These are phyloP conservation scores for Schmidtea mediterranea DNA, from an alignment of 1,140 invertebrate species.

Conservation along the genomic window DNA sequence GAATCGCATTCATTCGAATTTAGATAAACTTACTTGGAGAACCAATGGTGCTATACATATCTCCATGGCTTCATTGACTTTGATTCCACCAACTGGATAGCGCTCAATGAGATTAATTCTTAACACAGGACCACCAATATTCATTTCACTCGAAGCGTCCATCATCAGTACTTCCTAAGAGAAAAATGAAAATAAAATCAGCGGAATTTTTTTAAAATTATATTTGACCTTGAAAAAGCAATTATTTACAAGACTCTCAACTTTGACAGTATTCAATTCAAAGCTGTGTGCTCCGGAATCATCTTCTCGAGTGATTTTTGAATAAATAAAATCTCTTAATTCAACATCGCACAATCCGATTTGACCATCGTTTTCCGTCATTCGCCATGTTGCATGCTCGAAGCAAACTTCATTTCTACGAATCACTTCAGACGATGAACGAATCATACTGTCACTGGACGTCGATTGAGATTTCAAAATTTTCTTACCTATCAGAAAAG, in stretches of 20 bases:
- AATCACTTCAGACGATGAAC: neutral
- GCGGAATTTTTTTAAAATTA: too few species aligned
- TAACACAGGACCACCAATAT: conserved; percentile 1
- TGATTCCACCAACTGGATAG: conserved; percentile 65
- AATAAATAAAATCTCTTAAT: conserved; percentile 69
- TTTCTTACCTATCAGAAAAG: too few species aligned
- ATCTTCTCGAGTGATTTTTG: conserved; percentile 46
- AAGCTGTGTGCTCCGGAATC: conserved; percentile 84
- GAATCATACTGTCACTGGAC: too few species aligned
- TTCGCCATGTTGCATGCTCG: conserved; percentile 84
- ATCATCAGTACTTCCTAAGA: neutral
- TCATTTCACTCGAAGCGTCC: neutral
- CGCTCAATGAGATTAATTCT: neutral
- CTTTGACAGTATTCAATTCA: conserved; percentile 78
- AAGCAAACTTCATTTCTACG: conserved; percentile 47
- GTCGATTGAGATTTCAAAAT: too few species aligned
- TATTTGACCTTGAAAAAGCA: conserved; percentile 50
- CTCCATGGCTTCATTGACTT: conserved; percentile 91
- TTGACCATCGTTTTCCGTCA: conserved; percentile 86
- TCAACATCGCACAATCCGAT: conserved; percentile 79
- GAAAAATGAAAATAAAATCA: too few species aligned
- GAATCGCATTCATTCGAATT: neutral
- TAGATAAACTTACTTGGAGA: neutral
- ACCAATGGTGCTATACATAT: conserved; percentile 36
- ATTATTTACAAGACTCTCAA: conserved; percentile 74